These are phyloP conservation scores for Carcina quercana DNA, from an alignment of 2,888 invertebrate genomes.

Conservation along the genomic window DNA sequence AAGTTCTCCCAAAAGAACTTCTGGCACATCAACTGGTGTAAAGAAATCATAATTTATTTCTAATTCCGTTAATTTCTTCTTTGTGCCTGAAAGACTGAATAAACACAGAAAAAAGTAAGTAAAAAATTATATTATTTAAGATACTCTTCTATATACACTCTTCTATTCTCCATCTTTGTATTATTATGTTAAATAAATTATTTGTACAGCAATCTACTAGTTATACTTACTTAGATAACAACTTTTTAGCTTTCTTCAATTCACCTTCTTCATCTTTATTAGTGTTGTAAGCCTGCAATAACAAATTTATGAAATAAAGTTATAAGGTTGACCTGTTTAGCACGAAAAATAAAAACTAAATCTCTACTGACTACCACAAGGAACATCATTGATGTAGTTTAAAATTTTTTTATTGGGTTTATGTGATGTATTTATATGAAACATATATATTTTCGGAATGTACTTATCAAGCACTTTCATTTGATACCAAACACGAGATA, in stretches of 20 bases:
- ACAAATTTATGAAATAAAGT: too few relatives aligned
- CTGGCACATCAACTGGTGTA: constrained; percentile 63
- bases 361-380: too few relatives aligned
- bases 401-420: too few relatives aligned
- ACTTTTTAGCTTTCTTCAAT: constrained; percentile 44
- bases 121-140: neutral
- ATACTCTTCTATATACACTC: neutral
- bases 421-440: too few relatives aligned
- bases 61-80: constrained; percentile 55
- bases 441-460: too few relatives aligned
- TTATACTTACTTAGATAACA: constrained; percentile 52
- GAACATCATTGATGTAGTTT: too few relatives aligned
- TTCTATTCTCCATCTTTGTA: too few relatives aligned
- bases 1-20: constrained; percentile 20
- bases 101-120: constrained; percentile 2
- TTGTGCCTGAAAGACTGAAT: constrained; percentile 55
- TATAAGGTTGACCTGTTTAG: too few relatives aligned
- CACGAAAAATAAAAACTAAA: too few relatives aligned
- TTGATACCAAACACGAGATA: too few relatives aligned
- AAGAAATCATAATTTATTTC: constrained; percentile 72
- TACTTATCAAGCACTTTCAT: too few relatives aligned
- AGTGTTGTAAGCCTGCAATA: constrained; percentile 48
- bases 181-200: constrained; percentile 1
- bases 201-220: too few relatives aligned
- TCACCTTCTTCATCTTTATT: constrained; percentile 48